Conservation (phyloP, 1,140 invertebrate genomes). For the Musca domestica region DNA sequence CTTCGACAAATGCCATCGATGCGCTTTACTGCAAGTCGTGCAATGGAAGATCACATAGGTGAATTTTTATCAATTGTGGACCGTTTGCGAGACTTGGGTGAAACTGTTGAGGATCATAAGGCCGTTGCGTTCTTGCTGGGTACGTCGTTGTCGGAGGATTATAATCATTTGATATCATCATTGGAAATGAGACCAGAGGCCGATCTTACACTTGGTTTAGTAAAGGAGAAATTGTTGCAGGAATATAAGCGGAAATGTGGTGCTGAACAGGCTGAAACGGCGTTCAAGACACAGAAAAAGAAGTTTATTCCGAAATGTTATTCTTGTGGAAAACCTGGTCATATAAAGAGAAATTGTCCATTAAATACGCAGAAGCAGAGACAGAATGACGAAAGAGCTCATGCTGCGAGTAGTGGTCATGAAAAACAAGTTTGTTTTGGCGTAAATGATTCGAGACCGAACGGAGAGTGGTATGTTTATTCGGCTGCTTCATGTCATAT, state of each 20-base stretch:
- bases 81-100: constrained; percentile 29
- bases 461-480: constrained; percentile 3
- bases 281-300: neutral
- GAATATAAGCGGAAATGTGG: constrained; percentile 4
- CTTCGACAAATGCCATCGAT: neutral
- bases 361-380: too few species aligned
- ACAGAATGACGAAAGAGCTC: neutral
- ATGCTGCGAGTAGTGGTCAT: neutral
- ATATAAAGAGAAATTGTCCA: neutral
- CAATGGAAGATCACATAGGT: too few species aligned
- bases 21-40: neutral
- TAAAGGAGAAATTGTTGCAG: too few species aligned
- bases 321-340: constrained; percentile 3
- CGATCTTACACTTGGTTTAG: constrained; percentile 33
- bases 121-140: constrained; percentile 32
- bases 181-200: constrained; percentile 33
- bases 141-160: constrained; percentile 34
- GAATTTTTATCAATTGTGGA: constrained; percentile 33
- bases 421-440: constrained; percentile 8
- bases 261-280: neutral
- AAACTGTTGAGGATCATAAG: constrained; percentile 33
- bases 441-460: neutral
- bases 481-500: constrained; percentile 8
- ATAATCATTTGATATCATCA: constrained; percentile 31
- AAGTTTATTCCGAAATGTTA: constrained; percentile 10